Evolutionary conservation across 2,888 invertebrate genomes (phyloP).

Genomic region (Tortrix viridana): DNA sequence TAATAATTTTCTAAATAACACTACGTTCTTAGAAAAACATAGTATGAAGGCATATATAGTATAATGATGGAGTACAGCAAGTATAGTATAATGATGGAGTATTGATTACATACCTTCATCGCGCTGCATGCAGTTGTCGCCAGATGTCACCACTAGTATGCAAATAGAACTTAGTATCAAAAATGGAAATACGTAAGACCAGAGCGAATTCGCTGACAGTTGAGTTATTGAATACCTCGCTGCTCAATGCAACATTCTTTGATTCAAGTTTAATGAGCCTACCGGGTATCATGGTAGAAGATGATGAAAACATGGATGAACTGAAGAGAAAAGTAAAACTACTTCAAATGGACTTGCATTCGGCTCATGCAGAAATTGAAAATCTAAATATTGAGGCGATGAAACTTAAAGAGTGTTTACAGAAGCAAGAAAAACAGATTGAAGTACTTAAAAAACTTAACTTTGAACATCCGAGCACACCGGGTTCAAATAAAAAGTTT

Average conservation of each 20-base stretch:
- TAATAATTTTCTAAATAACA: no score
- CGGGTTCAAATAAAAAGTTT: neutral
- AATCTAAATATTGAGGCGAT: constrained; percentile 3
- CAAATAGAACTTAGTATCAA: no score
- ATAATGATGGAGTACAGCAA: no score
- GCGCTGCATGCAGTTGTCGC: no score
- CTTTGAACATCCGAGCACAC: neutral
- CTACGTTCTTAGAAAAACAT: no score
- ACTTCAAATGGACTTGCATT: neutral
- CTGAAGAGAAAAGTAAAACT: neutral
- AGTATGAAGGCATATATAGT: no score
- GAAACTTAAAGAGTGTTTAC: constrained; percentile 1
- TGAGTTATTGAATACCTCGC: neutral
- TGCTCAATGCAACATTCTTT: neutral
- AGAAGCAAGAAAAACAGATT: constrained; percentile 12
- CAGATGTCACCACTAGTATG: no score
- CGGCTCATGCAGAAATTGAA: constrained; percentile 1
- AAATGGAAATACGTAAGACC: no score
- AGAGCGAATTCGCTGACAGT: neutral
- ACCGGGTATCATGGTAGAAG: neutral
- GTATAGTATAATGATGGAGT: no score
- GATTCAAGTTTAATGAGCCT: constrained; percentile 3
- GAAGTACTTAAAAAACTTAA: neutral
- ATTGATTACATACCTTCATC: no score
- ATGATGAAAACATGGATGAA: neutral